Percentiles rank a stretch among this genome's conserved stretches.
Conservation (phyloP, 2,888 invertebrate genomes). For the Calephelis perditalis region DNA sequence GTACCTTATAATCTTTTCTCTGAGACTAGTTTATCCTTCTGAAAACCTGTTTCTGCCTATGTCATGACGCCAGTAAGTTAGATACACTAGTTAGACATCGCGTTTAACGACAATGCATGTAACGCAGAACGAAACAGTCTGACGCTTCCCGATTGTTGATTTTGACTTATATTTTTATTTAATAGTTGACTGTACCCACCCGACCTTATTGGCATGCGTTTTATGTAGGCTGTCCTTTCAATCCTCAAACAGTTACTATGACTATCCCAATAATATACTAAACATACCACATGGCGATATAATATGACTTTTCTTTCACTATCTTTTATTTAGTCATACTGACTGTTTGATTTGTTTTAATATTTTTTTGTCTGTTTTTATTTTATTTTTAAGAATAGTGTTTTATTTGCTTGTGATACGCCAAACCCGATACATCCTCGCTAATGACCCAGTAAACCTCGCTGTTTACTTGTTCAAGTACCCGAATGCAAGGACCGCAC, state of each 20-base stretch:
- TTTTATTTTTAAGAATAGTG: conserved; percentile 60
- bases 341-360: conserved; percentile 73
- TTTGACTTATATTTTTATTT: conserved; percentile 39
- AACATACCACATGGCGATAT: conserved; percentile 69
- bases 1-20: conserved; percentile 23
- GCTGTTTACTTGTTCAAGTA: conserved; percentile 38
- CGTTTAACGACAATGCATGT: conserved; percentile 53
- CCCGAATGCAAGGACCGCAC: conserved; percentile 42
- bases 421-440: conserved; percentile 68
- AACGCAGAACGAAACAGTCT: conserved; percentile 55
- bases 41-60: conserved; percentile 33
- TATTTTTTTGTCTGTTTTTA: conserved; percentile 41
- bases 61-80: conserved; percentile 59
- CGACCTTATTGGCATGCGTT: conserved; percentile 68
- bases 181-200: conserved; percentile 57
- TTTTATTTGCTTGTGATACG: conserved; percentile 72
- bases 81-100: conserved; percentile 49
- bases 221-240: conserved; percentile 69
- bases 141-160: conserved; percentile 56
- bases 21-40: conserved; percentile 25
- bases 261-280: conserved; percentile 47
- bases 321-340: conserved; percentile 76
- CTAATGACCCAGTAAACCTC: conserved; percentile 55
- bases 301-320: conserved; percentile 71
- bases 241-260: conserved; percentile 73